phyloP scores from a whole-genome alignment of 2,888 invertebrate species.

The Arge pagana region DNA sequence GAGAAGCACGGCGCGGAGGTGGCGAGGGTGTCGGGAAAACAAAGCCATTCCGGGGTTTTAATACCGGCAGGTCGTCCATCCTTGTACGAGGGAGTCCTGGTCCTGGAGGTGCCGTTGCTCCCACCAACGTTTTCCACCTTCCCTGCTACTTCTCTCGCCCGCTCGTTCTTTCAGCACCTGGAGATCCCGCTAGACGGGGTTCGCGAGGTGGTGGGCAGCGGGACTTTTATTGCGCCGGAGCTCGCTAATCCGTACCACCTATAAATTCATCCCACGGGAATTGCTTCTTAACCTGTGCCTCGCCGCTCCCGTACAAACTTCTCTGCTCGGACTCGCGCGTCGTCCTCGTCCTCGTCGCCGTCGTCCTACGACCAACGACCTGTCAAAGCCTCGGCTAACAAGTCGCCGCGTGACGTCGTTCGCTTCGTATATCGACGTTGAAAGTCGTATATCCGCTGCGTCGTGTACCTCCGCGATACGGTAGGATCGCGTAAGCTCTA shows the following conservation, averaged over 20 bases:
- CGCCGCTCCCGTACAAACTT: neutral
- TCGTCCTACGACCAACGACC: slow-evolving; percentile 32
- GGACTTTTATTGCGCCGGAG: slow-evolving; percentile 46
- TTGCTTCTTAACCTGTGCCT: slow-evolving; percentile 46
- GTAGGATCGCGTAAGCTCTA: too few species aligned
- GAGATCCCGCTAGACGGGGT: too few species aligned
- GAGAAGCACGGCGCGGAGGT: slow-evolving; percentile 11
- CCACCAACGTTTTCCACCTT: too few species aligned
- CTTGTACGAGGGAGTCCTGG: slow-evolving; percentile 14
- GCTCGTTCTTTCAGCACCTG: neutral
- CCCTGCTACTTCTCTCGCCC: too few species aligned
- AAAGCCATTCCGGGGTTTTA: slow-evolving; percentile 43
- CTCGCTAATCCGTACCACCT: slow-evolving; percentile 46
- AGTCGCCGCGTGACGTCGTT: slow-evolving; percentile 3
- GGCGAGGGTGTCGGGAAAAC: slow-evolving; percentile 39
- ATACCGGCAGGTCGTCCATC: slow-evolving; percentile 30
- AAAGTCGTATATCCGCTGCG: too few species aligned
- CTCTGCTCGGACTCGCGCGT: too few species aligned
- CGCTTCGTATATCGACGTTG: neutral
- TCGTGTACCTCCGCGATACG: too few species aligned
- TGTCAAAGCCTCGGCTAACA: slow-evolving; percentile 39
- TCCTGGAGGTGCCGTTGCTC: neutral
- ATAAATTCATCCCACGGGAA: slow-evolving; percentile 49
- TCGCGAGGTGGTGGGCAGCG: neutral
- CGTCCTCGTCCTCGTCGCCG: too few species aligned